These are phyloP conservation scores for Gnathonemus echidnorhynchus DNA, from an alignment of 2,113 vertebrate genomes.

Conservation along the genomic window DNA sequence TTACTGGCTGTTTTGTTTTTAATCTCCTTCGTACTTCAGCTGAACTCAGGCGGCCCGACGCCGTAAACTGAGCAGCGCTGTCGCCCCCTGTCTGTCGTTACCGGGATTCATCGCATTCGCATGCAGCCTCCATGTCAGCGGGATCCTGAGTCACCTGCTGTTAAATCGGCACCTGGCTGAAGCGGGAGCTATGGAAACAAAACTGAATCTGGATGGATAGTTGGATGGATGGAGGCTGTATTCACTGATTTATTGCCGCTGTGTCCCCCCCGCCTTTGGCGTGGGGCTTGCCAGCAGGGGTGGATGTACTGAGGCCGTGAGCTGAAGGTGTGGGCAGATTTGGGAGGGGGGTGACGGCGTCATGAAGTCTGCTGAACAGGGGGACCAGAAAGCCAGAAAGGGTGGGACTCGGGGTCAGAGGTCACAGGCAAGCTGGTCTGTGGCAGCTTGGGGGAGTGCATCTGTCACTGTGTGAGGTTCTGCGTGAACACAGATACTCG, in stretches of 20 bases:
- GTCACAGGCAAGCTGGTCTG: background rate
- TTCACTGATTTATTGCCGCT: background rate
- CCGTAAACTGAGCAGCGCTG: background rate
- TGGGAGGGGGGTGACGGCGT: background rate
- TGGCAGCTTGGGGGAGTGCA: background rate
- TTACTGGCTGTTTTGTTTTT: background rate
- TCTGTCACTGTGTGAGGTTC: background rate
- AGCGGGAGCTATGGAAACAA: background rate
- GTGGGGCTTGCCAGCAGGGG: background rate
- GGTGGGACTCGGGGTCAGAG: background rate
- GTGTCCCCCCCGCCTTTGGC: background rate
- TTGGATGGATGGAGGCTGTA: background rate
- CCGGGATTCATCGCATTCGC: background rate
- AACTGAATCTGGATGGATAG: background rate
- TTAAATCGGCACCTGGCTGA: background rate
- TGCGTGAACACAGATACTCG: background rate
- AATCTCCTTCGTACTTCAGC: background rate
- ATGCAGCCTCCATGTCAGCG: background rate
- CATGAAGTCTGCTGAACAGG: background rate
- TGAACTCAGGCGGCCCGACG: background rate
- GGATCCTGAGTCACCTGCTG: background rate
- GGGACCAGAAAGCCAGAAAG: background rate
- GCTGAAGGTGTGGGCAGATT: background rate
- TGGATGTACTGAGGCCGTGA: too few species aligned
- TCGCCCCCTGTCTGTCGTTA: background rate